phyloP scores from a whole-genome alignment of 2,113 vertebrate genomes.

The Eretmodus cyanostictus region DNA sequence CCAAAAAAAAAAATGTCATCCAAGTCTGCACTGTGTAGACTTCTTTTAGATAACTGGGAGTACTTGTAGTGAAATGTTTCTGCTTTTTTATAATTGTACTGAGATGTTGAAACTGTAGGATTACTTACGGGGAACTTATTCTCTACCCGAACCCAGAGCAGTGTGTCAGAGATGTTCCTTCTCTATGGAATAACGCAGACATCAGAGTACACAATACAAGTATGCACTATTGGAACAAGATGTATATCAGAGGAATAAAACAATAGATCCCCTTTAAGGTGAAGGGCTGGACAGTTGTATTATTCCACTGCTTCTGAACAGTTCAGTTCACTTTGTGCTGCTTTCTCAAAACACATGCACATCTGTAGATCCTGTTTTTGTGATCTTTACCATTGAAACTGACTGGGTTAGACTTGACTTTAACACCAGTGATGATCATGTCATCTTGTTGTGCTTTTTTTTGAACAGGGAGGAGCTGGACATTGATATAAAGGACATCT shows the following conservation, averaged over 20 bases:
- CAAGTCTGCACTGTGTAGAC: not conserved
- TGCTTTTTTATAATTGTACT: not conserved
- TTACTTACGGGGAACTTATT: not conserved
- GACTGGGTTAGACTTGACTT: not conserved
- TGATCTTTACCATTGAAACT: not conserved
- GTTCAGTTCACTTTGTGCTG: not conserved
- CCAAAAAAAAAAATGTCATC: fast-evolving
- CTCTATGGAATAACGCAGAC: not conserved
- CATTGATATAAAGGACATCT: constrained; percentile 98
- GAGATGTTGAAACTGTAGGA: not conserved
- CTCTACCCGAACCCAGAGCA: not conserved
- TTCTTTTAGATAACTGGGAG: not conserved
- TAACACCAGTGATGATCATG: not conserved
- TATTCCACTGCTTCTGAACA: not conserved
- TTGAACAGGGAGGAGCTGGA: constrained; percentile 87
- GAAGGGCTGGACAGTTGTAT: not conserved
- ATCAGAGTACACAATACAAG: not conserved
- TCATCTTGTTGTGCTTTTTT: not conserved
- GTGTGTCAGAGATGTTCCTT: fast-evolving
- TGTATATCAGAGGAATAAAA: not conserved
- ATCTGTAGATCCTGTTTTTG: not conserved
- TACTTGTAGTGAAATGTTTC: not conserved
- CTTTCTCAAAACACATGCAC: not conserved
- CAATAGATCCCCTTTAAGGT: not conserved
- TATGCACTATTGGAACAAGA: not conserved